phyloP scores from a whole-genome alignment of 1,140 invertebrate genomes.

The Ceratoteleas bidentatus region DNA sequence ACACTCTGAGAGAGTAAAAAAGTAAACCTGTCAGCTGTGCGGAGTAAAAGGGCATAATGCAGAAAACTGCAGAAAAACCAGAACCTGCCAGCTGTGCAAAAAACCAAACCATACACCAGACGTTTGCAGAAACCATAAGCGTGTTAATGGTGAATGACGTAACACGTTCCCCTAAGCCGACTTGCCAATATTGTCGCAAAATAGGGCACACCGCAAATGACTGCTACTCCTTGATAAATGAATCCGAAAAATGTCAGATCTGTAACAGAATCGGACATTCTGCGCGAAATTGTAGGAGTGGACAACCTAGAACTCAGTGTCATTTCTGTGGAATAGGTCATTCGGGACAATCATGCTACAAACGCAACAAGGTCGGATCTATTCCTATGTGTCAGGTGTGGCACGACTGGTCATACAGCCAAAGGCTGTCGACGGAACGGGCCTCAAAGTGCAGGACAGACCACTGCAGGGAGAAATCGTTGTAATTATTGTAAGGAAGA shows the following conservation, averaged over 20 bases:
- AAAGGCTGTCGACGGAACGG: too few species aligned
- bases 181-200: slow-evolving; percentile 11
- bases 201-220: neutral
- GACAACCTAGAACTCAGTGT: neutral
- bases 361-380: neutral
- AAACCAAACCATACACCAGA: slow-evolving; percentile 13
- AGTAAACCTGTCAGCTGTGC: slow-evolving; percentile 10
- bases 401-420: too few species aligned
- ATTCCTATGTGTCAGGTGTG: neutral
- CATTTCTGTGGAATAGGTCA: neutral
- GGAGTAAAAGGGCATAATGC: slow-evolving; percentile 3
- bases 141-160: neutral
- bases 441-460: too few species aligned
- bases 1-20: neutral
- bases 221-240: neutral
- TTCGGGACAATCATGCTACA: neutral
- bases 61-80: neutral
- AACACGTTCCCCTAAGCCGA: neutral
- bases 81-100: slow-evolving; percentile 21
- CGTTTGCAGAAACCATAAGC: neutral
- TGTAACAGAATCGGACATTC: neutral
- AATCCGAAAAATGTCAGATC: neutral
- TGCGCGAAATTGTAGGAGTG: neutral
- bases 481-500: slow-evolving; percentile 27
- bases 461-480: too few species aligned